Evolutionary conservation across 2,797 vertebrate species (phyloP).

Genomic region (Picus viridis): DNA sequence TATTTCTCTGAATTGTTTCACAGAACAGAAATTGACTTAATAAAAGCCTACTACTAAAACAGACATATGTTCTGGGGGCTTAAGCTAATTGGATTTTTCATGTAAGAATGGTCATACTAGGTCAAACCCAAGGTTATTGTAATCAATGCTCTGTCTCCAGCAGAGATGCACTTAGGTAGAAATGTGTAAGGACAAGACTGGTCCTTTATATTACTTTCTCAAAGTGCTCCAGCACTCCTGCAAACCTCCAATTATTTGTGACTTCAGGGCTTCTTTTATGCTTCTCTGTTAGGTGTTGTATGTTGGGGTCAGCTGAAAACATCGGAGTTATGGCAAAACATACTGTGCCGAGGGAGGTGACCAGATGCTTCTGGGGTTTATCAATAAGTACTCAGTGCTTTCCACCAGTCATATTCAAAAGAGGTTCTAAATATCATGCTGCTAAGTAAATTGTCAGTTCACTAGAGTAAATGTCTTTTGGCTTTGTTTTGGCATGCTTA

Average conservation of each 20-base stretch:
- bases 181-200: not conserved
- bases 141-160: not conserved
- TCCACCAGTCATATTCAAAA: not conserved
- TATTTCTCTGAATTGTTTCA: not conserved
- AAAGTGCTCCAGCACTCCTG: not conserved
- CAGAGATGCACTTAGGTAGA: not conserved
- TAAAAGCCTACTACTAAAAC: not conserved
- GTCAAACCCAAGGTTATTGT: not conserved
- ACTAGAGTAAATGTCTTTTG: not conserved
- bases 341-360: not conserved
- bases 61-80: not conserved
- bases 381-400: not conserved
- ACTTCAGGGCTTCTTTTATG: not conserved
- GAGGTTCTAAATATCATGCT: not conserved
- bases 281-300: not conserved
- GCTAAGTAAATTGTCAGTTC: not conserved
- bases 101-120: not conserved
- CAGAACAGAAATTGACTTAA: not conserved
- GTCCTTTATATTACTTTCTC: not conserved
- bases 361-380: not conserved
- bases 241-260: not conserved
- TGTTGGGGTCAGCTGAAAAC: not conserved
- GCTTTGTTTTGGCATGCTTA: not conserved
- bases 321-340: not conserved
- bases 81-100: not conserved